Base-by-base conservation (phyloP, 92 coral and sea anemone genomes). In the Galaxea fascicularis region DNA sequence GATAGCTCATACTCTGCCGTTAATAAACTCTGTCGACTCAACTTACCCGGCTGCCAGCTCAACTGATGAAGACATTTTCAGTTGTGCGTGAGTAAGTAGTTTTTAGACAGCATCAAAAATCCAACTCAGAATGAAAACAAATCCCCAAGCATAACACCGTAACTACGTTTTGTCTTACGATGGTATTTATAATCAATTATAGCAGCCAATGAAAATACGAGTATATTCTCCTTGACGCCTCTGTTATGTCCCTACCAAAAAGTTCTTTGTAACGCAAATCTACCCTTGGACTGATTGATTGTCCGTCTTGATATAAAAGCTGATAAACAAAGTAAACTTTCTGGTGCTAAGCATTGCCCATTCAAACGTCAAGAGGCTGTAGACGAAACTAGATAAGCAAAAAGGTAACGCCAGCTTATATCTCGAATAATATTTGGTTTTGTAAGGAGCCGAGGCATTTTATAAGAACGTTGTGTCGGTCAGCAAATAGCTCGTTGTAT, bases 31-130 rank as follows among this genome's bases (percentile, higher is more conserved):
- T 35, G 41, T 6, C 2, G 41, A 35, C 6, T 35, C 41, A 35
- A 53, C 78, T 10, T 51, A 73, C 78, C 78, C 27, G n/a, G n/a
- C n/a, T 12, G 78, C 63, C 16, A 73, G 78, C 53, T 73, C 78
- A 20, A 8, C 45, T 52, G 78, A 51, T 18, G 78, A 73, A 21
- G 63, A 51, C 78, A 73, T 73, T 25, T 15, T 30, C 16, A 35
- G 63, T n/a, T 28, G 17, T 20, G 44, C 64, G 21, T 17, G 45
- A 71, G 22, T 51, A 51, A 13, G 41, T 26, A 12, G 78, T 73
- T 11, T 8, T 11, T 58, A 5, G 16, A 4, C n/a, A n/a, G n/a
- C n/a, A 21, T 70, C 53, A 8, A 41, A 16, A 52, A n/a, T 21
- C 10, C 12, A 71, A 21, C 31, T 21, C 26, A n/a, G n/a, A n/a